phyloP scores from a whole-genome alignment of 2,888 invertebrate species.

The Anaspis maculata region DNA sequence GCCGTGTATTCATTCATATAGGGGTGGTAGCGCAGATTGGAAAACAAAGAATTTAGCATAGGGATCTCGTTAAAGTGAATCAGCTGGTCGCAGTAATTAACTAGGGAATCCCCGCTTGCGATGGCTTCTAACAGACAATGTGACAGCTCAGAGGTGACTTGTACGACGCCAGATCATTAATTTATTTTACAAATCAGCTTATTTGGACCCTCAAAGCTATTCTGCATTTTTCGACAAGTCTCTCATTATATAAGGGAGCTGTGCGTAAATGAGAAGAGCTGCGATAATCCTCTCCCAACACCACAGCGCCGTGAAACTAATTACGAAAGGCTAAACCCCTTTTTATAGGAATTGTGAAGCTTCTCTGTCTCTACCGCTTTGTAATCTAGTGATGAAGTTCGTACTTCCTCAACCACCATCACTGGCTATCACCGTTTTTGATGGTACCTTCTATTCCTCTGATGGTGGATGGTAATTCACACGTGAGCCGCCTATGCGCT shows the following conservation, averaged over 20 bases:
- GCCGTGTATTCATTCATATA: background rate
- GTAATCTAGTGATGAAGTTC: conserved; percentile 12
- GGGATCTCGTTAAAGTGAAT: conserved; percentile 41
- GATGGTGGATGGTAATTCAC: too few relatives aligned
- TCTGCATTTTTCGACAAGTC: conserved; percentile 37
- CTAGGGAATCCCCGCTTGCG: conserved; percentile 34
- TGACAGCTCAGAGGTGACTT: conserved; percentile 42
- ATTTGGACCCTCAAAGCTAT: conserved; percentile 37
- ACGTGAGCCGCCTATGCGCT: too few relatives aligned
- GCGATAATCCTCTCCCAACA: conserved; percentile 37
- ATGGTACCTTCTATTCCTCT: too few relatives aligned
- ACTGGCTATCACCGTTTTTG: too few relatives aligned
- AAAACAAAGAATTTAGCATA: conserved; percentile 35
- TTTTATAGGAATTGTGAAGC: conserved; percentile 19
- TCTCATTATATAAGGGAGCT: conserved; percentile 37
- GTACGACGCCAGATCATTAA: conserved; percentile 42
- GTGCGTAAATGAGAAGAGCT: conserved; percentile 34
- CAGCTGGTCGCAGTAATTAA: conserved; percentile 41
- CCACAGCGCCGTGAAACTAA: conserved; percentile 33
- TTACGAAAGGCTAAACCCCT: conserved; percentile 33
- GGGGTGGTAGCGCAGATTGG: conserved; percentile 7
- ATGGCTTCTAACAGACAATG: conserved; percentile 39
- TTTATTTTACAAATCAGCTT: conserved; percentile 45
- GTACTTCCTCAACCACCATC: conserved; percentile 3
- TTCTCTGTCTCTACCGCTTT: too few relatives aligned